A percentile compares a stretch with the other conserved stretches of the same genome.
Evolutionary conservation across 2,888 invertebrate species (phyloP).

Genomic region (Lithophane semibrunnea): DNA sequence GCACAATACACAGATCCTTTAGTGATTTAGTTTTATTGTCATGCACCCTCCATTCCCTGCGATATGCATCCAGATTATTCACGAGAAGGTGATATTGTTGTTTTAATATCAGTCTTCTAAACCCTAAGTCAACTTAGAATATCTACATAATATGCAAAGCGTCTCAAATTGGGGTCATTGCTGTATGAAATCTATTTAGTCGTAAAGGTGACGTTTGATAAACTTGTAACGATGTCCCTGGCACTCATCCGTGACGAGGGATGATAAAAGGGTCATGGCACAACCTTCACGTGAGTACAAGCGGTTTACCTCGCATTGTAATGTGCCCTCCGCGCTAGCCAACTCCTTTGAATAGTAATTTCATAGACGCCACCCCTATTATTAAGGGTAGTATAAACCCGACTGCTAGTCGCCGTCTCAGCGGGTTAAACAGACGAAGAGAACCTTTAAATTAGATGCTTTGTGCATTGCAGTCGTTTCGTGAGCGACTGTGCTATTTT

Average conservation of each 20-base stretch:
- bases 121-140: conserved; percentile 21
- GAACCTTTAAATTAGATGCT: conserved; percentile 79
- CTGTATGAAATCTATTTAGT: conserved; percentile 69
- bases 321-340: conserved; percentile 76
- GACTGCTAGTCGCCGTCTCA: conserved; percentile 79
- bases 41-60: conserved; percentile 84
- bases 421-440: conserved; percentile 77
- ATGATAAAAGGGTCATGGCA: conserved; percentile 79
- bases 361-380: conserved; percentile 82
- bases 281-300: conserved; percentile 82
- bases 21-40: conserved; percentile 90
- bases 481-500: conserved; percentile 61
- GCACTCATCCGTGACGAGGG: conserved; percentile 78
- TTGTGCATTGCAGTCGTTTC: conserved; percentile 73
- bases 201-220: conserved; percentile 72
- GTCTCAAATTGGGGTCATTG: conserved; percentile 64
- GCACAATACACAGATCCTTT: conserved; percentile 85
- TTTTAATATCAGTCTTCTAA: conserved; percentile 53
- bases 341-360: conserved; percentile 84
- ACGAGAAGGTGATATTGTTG: conserved; percentile 74
- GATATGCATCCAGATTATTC: conserved; percentile 80
- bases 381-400: conserved; percentile 84
- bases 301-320: conserved; percentile 83
- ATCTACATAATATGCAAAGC: conserved; percentile 51
- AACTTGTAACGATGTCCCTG: conserved; percentile 73